Evolutionary conservation across 2,797 vertebrate genomes (phyloP), one percentile per base, ranked within the genome.

Genomic region (Notamacropus eugenii): DNA sequence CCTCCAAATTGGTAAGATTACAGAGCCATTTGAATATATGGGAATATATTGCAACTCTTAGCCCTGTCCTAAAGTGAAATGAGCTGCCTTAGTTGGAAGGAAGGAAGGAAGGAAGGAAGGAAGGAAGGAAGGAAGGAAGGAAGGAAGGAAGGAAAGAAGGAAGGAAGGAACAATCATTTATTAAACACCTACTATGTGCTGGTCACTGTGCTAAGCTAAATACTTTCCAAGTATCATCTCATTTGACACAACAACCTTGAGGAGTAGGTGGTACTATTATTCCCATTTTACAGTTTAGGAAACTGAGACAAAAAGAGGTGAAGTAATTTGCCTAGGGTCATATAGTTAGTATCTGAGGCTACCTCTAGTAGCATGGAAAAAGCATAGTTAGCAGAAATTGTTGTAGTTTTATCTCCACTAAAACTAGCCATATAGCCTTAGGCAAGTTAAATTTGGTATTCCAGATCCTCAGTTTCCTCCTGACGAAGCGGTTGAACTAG

Each of bases 201-300:
- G 9, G n/a, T 31, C 52, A 46, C 55, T 22, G 1, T 6, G 52
- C 54, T 27, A 5, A 82, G 54, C 54, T 27, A 5, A 82, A 6
- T 74, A 92, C 56, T 92, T 90, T 90, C 46, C 59, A 27, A 54
- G 13, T 28, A 28, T 46, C 93, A 93, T 2, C 40, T 93, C 34
- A 87, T 87, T 87, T 40, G 54, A 82, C 54, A 67, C 28, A 29
- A 57, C 8, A 50, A 46, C n/a, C 46, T 59, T 57, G 31, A n/a
- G 31, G 34, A 54, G 56, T 62, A 90, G 57, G 74, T 28, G 9
- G 13, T 31, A 50, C 56, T 82, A 46, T 82, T 9, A n/a, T n/a
- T 90, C 40, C 87, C 40, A 52, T 58, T 74, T 96, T 93, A 55
- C 10, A 92, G 57, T 55, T n/a, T 6, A 59, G n/a, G 74, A 92